A percentile compares a stretch with the other conserved stretches of the same genome.
Evolutionary conservation across 2,797 vertebrate genomes (phyloP).

Genomic region (Acipenser transmontanus): DNA sequence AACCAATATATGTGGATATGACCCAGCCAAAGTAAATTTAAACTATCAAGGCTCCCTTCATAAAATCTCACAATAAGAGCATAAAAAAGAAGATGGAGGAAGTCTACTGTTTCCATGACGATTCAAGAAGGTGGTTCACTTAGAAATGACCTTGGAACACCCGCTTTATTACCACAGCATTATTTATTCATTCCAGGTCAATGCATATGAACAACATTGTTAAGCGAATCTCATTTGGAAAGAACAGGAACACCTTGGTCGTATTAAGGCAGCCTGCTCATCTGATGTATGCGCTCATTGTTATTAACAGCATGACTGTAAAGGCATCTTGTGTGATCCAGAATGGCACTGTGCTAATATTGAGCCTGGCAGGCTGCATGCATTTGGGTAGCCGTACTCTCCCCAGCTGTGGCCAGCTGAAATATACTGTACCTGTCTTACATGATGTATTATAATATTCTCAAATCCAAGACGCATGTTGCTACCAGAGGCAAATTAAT

Average conservation of each 20-base stretch:
- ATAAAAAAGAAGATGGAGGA: constrained; percentile 1
- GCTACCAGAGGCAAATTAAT: constrained; percentile 74
- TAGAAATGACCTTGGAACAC: constrained; percentile 15
- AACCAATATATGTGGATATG: constrained; percentile 1
- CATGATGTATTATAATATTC: constrained; percentile 78
- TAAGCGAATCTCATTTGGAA: neutral
- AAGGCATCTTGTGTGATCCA: neutral
- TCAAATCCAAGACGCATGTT: constrained; percentile 72
- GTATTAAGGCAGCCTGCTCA: no score
- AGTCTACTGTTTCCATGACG: constrained; percentile 5
- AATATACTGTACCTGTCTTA: constrained; percentile 73
- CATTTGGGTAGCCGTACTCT: constrained; percentile 73
- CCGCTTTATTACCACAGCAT: constrained; percentile 2
- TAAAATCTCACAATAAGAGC: constrained; percentile 11
- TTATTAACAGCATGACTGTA: no score
- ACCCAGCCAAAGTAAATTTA: constrained; percentile 3
- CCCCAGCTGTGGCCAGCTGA: constrained; percentile 73
- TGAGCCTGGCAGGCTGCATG: constrained; percentile 71
- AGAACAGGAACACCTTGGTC: neutral
- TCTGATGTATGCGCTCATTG: no score
- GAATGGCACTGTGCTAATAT: neutral
- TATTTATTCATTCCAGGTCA: constrained; percentile 4
- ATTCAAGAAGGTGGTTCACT: constrained; percentile 7
- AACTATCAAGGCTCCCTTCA: constrained; percentile 3
- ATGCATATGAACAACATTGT: neutral